Percentiles rank a stretch among this genome's conserved stretches.
Conservation (phyloP, 2,113 vertebrate species). For the Oriolus oriolus region DNA sequence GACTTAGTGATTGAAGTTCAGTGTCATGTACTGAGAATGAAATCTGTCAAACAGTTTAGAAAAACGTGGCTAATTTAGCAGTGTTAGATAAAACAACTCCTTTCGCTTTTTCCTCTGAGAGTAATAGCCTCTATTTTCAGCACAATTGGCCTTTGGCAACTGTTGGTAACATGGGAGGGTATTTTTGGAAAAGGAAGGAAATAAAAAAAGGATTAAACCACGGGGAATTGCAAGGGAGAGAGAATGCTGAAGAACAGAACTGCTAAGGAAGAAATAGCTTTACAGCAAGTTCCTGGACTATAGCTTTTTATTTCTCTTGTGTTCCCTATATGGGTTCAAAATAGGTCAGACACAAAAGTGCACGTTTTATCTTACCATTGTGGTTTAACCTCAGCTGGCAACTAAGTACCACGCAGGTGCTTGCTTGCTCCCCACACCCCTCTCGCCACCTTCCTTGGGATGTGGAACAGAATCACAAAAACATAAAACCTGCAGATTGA, state of each 20-base stretch:
- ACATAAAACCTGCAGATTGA: rapidly evolving
- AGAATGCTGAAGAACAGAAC: neutral
- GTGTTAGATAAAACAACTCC: slow-evolving; percentile 26
- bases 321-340: neutral
- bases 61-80: slow-evolving; percentile 41
- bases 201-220: slow-evolving; percentile 38
- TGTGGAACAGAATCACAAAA: neutral
- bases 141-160: slow-evolving; percentile 47
- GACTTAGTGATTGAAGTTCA: slow-evolving; percentile 3
- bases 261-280: neutral
- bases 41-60: slow-evolving; percentile 38
- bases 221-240: slow-evolving; percentile 2
- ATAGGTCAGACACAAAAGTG: neutral
- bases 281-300: neutral
- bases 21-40: slow-evolving; percentile 1
- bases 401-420: neutral
- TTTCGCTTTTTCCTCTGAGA: neutral
- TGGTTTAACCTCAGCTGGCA: neutral
- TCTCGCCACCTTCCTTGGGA: neutral
- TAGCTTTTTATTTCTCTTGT: neutral
- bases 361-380: neutral
- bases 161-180: slow-evolving; percentile 14
- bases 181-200: slow-evolving; percentile 51
- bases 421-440: neutral
- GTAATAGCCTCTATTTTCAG: slow-evolving; percentile 51